Percentiles rank a stretch among this genome's conserved stretches.
Evolutionary conservation across 2,888 invertebrate genomes (phyloP).

Genomic region (Nymphalis urticae): DNA sequence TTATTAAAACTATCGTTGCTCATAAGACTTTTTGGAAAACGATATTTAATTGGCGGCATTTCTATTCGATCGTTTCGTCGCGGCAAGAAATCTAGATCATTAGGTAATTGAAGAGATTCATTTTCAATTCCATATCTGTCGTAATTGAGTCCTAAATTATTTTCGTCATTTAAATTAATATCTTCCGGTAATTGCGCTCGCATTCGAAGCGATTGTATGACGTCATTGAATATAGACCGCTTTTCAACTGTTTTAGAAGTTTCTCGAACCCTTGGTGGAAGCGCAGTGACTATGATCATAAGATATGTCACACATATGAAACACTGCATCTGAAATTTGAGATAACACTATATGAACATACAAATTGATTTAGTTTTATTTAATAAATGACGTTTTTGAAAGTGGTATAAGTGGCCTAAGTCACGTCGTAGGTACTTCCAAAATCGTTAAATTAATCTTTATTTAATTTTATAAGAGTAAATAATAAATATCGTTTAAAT

Average conservation of each 20-base stretch:
- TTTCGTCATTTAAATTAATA: constrained; percentile 61
- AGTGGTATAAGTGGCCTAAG: too few relatives aligned
- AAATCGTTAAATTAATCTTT: too few relatives aligned
- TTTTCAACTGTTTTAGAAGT: constrained; percentile 51
- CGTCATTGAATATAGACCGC: constrained; percentile 69
- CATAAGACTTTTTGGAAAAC: constrained; percentile 64
- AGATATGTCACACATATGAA: constrained; percentile 72
- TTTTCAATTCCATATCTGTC: constrained; percentile 60
- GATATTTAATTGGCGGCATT: constrained; percentile 68
- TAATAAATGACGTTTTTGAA: too few relatives aligned
- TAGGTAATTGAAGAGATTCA: constrained; percentile 58
- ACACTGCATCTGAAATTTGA: constrained; percentile 69
- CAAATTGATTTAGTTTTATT: too few relatives aligned
- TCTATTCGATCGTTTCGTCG: constrained; percentile 73
- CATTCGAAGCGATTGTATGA: constrained; percentile 69
- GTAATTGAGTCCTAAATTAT: constrained; percentile 60
- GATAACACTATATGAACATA: neutral
- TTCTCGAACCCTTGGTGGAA: constrained; percentile 54
- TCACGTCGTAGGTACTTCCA: too few relatives aligned
- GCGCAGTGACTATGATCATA: constrained; percentile 64
- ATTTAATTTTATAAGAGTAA: too few relatives aligned
- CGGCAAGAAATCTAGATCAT: constrained; percentile 64
- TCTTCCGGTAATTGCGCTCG: constrained; percentile 64
- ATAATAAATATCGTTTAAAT: too few relatives aligned
- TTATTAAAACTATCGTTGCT: constrained; percentile 40